Evolutionary conservation across 2,113 vertebrate genomes (phyloP), one percentile per base, ranked within the genome.

Genomic region (Spilogale gracilis): DNA sequence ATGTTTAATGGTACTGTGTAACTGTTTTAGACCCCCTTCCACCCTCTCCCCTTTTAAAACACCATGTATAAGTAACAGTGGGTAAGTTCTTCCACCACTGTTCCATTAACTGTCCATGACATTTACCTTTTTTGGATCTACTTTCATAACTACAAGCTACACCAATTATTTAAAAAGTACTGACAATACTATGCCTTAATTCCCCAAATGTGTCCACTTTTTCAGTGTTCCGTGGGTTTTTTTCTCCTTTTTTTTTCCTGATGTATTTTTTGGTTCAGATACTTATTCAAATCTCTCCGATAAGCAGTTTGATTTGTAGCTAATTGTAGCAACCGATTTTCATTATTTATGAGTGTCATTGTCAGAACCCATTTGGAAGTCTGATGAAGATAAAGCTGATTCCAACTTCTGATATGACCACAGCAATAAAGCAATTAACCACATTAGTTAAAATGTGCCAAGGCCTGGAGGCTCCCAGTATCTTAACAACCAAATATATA

Each of bases 271-370:
- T 97, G 13, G 0, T 97, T 97, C 78, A 91, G 85, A 92, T 96
- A 54, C 89, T 89, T 98, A 95, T 92, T 98, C 85, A 90, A 16
- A 91, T 92, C 81, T 97, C 92, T 78, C 43, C 98, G 97, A 98
- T 98, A 98, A 98, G 94, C 94, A 93, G 73, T 98, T 98, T 98
- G 97, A 98, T 99, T 98, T 98, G 94, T 96, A 96, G 94, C 98
- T 99, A 98, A 98, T 98, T 96, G 97, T 96, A 98, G 93, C 95
- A 97, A 98, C 92, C 82, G 91, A 96, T 98, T 98, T 98, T 98
- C 97, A 97, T 98, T 98, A 98, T 98, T 98, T 98, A 97, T 98
- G 95, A 87, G 96, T 98, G 94, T 98, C 92, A 74, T 97, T 98
- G 97, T 98, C 97, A 96, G 96, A 98, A 98, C 97, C 96, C 82